A percentile compares a stretch with the other conserved stretches of the same genome.
Evolutionary conservation across 2,113 vertebrate species (phyloP).

Genomic region (Thamnophis sirtalis): DNA sequence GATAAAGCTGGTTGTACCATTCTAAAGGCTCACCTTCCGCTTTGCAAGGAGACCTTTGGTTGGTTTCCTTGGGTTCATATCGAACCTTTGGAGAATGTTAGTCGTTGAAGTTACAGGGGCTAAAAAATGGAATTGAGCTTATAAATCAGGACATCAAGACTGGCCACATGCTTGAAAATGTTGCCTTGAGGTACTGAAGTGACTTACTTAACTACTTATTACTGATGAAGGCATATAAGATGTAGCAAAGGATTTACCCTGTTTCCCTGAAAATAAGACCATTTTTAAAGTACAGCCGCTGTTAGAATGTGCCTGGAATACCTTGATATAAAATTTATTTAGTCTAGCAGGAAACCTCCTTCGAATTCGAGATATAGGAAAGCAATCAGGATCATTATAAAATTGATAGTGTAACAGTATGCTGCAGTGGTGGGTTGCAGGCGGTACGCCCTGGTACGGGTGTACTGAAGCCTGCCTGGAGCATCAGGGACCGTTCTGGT

Average conservation of each 20-base stretch:
- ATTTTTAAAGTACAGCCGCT: background rate
- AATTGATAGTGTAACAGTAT: background rate
- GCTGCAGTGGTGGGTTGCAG: background rate
- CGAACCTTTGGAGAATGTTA: background rate
- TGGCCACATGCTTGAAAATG: too few species aligned
- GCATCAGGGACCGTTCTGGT: too few species aligned
- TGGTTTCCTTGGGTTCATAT: background rate
- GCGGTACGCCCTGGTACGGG: too few species aligned
- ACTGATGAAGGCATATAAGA: too few species aligned
- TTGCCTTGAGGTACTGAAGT: too few species aligned
- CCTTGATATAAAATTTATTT: background rate
- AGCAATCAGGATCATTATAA: background rate
- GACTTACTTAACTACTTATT: too few species aligned
- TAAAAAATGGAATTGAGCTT: background rate
- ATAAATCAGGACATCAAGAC: background rate
- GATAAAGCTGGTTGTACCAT: background rate
- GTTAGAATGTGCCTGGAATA: background rate
- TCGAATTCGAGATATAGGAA: background rate
- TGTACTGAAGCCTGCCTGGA: too few species aligned
- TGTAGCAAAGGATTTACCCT: too few species aligned
- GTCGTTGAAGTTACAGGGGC: background rate
- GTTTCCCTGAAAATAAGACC: too few species aligned
- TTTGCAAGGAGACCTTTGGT: background rate
- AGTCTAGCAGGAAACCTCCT: background rate
- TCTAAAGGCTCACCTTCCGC: background rate